phyloP scores from a whole-genome alignment of 2,113 vertebrate genomes.

The Macquaria australasica region DNA sequence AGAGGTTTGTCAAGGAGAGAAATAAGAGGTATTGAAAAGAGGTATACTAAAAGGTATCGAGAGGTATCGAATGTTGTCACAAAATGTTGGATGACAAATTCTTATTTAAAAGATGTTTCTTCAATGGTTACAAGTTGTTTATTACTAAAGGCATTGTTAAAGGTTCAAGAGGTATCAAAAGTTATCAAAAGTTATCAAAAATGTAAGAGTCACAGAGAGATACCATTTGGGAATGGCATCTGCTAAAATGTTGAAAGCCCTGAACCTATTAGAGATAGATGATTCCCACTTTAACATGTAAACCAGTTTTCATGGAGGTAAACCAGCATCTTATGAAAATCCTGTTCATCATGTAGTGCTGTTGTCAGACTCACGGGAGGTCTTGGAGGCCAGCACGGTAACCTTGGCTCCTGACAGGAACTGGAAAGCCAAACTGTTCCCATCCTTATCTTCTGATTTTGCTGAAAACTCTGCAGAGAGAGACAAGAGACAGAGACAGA shows the following conservation, averaged over 20 bases:
- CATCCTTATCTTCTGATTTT: conserved; percentile 89
- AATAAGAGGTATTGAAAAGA: neutral
- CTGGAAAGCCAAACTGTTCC: conserved; percentile 90
- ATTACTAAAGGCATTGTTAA: neutral
- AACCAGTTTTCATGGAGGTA: neutral
- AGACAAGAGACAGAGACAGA: conserved; percentile 42
- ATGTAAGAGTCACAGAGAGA: neutral
- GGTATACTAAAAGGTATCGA: neutral
- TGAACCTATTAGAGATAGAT: neutral
- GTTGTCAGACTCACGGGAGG: conserved; percentile 91
- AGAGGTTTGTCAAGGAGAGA: neutral
- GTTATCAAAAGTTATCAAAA: neutral
- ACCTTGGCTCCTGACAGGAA: conserved; percentile 90
- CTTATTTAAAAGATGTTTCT: neutral
- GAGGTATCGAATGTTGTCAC: neutral
- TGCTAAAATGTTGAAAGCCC: neutral
- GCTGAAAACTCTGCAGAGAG: conserved; percentile 88
- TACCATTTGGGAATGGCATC: neutral
- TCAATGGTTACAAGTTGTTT: neutral
- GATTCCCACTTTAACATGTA: neutral
- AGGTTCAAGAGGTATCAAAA: neutral
- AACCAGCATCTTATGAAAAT: conserved; percentile 3
- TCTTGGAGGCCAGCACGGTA: conserved; percentile 94
- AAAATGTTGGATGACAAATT: neutral
- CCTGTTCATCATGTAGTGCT: neutral